Percentiles rank a stretch among this genome's conserved stretches.
These are phyloP conservation scores for Loriculus beryllinus DNA, from an alignment of 2,797 vertebrate genomes.

Conservation along the genomic window DNA sequence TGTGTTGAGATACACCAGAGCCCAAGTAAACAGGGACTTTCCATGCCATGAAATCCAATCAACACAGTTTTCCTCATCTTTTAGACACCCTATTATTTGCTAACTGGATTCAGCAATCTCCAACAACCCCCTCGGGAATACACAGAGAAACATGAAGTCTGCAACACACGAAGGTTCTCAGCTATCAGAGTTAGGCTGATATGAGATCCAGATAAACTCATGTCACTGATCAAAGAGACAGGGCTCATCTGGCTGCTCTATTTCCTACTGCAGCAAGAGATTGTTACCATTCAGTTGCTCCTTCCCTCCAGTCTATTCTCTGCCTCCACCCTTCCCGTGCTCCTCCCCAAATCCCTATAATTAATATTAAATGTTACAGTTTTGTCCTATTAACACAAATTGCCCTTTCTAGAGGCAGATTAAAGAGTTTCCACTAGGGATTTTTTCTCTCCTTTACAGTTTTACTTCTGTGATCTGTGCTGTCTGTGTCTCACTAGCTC, in stretches of 20 bases:
- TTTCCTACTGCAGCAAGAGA: neutral
- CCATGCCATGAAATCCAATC: neutral
- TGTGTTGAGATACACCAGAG: neutral
- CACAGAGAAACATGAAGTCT: neutral
- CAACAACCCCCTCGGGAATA: rapidly evolving
- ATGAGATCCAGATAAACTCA: neutral
- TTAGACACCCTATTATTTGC: neutral
- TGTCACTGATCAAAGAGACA: neutral
- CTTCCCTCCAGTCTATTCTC: neutral
- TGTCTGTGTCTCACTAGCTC: constrained; percentile 42
- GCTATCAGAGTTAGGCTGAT: neutral
- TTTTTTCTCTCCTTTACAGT: constrained; percentile 48
- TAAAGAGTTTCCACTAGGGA: constrained; percentile 59
- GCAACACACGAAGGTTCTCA: neutral
- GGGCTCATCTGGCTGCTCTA: neutral
- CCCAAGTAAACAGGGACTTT: neutral
- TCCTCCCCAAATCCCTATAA: constrained; percentile 43
- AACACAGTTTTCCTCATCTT: neutral
- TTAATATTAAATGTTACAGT: constrained; percentile 62
- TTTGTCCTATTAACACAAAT: constrained; percentile 68
- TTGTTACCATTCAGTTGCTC: neutral
- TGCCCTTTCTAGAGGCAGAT: constrained; percentile 64
- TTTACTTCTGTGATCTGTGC: constrained; percentile 57
- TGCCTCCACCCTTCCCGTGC: neutral
- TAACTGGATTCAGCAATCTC: neutral